Evolutionary conservation across 2,888 invertebrate species (phyloP), one percentile per base, ranked within the genome.

Genomic region (Macropis europaea): DNA sequence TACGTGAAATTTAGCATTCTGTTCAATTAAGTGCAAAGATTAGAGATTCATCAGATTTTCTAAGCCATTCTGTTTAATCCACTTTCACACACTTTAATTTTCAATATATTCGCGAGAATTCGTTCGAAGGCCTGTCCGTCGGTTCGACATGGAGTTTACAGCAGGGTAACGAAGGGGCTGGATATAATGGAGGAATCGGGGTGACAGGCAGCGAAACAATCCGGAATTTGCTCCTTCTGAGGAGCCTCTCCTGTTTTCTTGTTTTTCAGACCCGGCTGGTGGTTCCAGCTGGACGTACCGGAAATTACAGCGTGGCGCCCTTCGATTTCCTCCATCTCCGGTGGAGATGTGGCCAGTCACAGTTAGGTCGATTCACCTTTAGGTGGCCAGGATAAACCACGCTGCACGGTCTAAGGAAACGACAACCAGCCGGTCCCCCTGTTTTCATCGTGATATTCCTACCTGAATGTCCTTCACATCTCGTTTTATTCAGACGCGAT

Each of bases 291-390:
- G 72, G 56, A 40, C 59, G 63, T 59, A 50, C 59, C 79, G 79
- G 79, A 81, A 79, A 79, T 79, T 79, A 81, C 81, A 57, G 47
- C 47, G 66, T 64, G 60, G 43, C 59, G 63, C 59, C 60, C 61
- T 61, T 68, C 63, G 78, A 75, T 77, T 81, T 59, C 67, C 70
- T 50, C 72, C 43, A 78, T 75, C 76, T 79, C 81, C 81, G 75
- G 63, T 26, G 38, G 67, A 74, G 68, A 64, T 59, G 54, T 17
- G 50, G 54, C 52, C 24, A 54, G 62, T 52, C 59, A 45, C 36
- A 26, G 56, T 54, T n/a, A n/a, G n/a, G 72, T 50, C 52, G 67
- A 63, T 67, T 62, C 70, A 34, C 32, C 61, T 66, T 40, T 42
- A 17, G 42, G 57, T 70, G 48, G 38, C 64, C 32, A 26, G 56